A percentile compares a stretch with the other conserved stretches of the same genome.
Conservation (phyloP, 1,140 invertebrate genomes). For the Geopemphigus sp. region DNA sequence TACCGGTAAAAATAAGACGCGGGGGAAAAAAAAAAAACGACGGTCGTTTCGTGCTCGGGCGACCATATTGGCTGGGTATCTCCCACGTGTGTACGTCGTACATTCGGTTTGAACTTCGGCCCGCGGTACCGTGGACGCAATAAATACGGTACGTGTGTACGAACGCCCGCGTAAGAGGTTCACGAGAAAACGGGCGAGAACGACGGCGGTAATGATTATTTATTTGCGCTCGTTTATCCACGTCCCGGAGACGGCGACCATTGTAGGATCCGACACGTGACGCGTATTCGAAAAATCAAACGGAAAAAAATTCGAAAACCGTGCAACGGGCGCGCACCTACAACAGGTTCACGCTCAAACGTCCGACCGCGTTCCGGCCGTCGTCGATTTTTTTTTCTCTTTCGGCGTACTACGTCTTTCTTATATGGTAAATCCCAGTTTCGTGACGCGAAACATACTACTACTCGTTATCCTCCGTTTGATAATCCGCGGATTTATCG, state of each 20-base stretch:
- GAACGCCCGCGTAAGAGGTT: no score
- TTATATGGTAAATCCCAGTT: not conserved
- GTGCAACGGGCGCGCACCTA: not conserved
- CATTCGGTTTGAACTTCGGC: slow-evolving; percentile 27
- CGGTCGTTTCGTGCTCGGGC: slow-evolving; percentile 19
- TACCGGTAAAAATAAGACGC: slow-evolving; percentile 36
- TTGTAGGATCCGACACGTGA: slow-evolving; percentile 27
- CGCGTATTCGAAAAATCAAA: not conserved
- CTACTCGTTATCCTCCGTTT: no score
- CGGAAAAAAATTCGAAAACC: slow-evolving; percentile 3
- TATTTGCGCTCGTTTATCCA: slow-evolving; percentile 39
- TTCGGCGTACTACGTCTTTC: no score
- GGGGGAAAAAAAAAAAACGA: not conserved
- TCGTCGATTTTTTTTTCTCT: slow-evolving; percentile 3
- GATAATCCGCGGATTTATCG: no score
- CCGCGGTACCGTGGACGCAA: no score
- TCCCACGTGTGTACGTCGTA: no score
- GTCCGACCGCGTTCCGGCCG: not conserved
- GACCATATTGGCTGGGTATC: not conserved
- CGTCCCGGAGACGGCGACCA: slow-evolving; percentile 4
- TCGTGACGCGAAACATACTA: not conserved
- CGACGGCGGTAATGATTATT: slow-evolving; percentile 37
- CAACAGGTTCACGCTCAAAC: slow-evolving; percentile 26
- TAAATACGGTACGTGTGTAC: no score
- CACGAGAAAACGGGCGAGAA: no score